These are phyloP conservation scores for Trachelus tabidus DNA, from an alignment of 2,888 invertebrate genomes.

Conservation along the genomic window DNA sequence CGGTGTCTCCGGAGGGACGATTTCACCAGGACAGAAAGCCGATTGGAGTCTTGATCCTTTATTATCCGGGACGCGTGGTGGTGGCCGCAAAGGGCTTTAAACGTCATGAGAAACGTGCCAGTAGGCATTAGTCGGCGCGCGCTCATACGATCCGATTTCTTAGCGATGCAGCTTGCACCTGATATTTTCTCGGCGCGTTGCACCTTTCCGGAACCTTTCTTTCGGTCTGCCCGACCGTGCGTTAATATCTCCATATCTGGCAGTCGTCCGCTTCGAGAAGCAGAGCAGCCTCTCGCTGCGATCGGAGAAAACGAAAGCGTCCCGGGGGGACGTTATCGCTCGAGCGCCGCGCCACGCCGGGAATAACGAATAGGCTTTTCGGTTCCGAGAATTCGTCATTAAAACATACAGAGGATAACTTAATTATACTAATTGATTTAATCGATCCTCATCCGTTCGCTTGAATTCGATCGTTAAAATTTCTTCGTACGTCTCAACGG, in stretches of 20 bases:
- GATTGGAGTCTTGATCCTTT: constrained; percentile 35
- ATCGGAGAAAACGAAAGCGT: too few relatives aligned
- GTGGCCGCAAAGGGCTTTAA: constrained; percentile 9
- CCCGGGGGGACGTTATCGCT: too few relatives aligned
- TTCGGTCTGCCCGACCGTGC: constrained; percentile 34
- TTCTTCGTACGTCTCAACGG: too few relatives aligned
- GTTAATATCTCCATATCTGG: constrained; percentile 36
- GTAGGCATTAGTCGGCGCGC: background rate
- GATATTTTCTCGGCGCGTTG: constrained; percentile 26
- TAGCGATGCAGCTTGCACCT: constrained; percentile 38
- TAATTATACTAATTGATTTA: too few relatives aligned
- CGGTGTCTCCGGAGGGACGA: background rate
- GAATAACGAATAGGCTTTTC: too few relatives aligned
- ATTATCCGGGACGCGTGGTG: constrained; percentile 17
- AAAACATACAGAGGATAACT: too few relatives aligned
- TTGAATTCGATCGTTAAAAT: too few relatives aligned
- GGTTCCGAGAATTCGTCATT: too few relatives aligned
- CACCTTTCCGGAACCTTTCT: constrained; percentile 27
- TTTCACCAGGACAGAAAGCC: constrained; percentile 25
- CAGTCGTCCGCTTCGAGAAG: background rate
- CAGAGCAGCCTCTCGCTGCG: too few relatives aligned
- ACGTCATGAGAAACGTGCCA: constrained; percentile 9
- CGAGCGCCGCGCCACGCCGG: too few relatives aligned
- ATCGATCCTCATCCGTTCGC: too few relatives aligned
- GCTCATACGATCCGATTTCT: background rate